Conservation (phyloP, 2,113 vertebrate genomes). For the Ariopsis seemanni region DNA sequence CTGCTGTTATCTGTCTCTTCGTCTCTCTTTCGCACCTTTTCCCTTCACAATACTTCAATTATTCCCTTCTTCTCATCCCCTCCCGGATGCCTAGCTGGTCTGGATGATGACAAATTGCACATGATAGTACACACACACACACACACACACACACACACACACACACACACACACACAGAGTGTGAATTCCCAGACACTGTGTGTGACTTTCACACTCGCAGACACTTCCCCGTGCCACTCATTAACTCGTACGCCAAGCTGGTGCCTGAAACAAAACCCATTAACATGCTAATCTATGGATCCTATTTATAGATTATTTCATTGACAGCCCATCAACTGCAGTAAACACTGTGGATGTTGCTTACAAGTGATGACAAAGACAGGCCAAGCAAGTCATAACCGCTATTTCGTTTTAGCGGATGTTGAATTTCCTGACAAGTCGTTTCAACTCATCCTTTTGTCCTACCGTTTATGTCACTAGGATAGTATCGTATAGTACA, state of each 20-base stretch:
- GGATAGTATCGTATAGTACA: background rate
- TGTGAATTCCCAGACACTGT: background rate
- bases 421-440: background rate
- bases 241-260: background rate
- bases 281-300: conserved; percentile 4
- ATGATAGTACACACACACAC: conserved; percentile 2
- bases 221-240: background rate
- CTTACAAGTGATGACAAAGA: background rate
- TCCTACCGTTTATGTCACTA: background rate
- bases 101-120: conserved; percentile 40
- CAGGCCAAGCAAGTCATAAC: background rate
- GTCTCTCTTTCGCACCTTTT: background rate
- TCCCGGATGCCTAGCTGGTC: conserved; percentile 32
- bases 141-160: background rate
- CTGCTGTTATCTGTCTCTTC: conserved; percentile 33
- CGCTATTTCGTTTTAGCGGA: background rate
- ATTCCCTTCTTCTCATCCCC: background rate
- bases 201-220: background rate
- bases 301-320: background rate
- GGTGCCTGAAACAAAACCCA: background rate
- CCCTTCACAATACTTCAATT: background rate
- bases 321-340: conserved; percentile 6
- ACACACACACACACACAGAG: background rate
- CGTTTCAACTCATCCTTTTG: background rate
- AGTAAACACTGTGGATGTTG: background rate